These are phyloP conservation scores for Volucella inflata DNA, from an alignment of 2,888 invertebrate species.

Conservation along the genomic window DNA sequence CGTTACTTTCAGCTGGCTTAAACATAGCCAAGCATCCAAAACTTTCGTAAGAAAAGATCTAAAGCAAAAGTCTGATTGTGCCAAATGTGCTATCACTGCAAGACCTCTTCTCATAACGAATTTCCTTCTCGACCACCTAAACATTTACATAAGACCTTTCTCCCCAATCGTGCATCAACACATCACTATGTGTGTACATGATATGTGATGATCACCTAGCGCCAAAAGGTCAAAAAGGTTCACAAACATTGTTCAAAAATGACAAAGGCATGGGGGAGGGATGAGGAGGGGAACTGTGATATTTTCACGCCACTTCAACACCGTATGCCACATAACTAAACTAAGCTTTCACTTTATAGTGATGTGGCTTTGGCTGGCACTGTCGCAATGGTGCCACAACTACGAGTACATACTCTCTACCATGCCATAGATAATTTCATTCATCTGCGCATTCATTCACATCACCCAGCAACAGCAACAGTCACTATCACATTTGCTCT, in stretches of 20 bases:
- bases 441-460: constrained; percentile 62
- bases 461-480: constrained; percentile 50
- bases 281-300: not conserved
- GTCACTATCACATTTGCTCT: not conserved
- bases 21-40: too few species aligned
- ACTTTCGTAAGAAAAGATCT: too few species aligned
- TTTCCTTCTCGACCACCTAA: too few species aligned
- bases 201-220: not conserved
- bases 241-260: constrained; percentile 3
- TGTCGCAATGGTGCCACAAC: not conserved
- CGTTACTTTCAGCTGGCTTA: too few species aligned
- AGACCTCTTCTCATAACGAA: too few species aligned
- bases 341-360: constrained; percentile 8
- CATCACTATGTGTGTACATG: too few species aligned
- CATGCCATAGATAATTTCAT: constrained; percentile 50
- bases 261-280: too few species aligned
- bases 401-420: not conserved
- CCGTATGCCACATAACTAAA: not conserved
- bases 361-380: not conserved
- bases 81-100: too few species aligned
- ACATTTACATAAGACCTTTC: too few species aligned
- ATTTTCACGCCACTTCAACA: not conserved
- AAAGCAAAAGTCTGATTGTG: too few species aligned
- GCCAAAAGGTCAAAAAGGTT: constrained; percentile 8
- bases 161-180: too few species aligned